Base-by-base conservation (phyloP, 1,140 invertebrate genomes). In the Dufourea novaeangliae region DNA sequence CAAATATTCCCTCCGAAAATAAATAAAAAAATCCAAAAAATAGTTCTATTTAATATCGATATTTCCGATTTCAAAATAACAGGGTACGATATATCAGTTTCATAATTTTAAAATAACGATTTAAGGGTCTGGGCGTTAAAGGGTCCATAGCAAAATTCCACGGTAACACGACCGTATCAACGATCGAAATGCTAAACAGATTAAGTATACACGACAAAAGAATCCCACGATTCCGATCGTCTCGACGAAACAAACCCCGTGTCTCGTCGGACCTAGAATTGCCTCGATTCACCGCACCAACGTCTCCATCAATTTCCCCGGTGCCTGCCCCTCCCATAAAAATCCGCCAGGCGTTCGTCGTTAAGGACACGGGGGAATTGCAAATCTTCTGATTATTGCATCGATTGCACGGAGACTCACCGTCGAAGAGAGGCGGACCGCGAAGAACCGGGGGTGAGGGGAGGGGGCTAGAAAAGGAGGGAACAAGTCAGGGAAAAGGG, bases 351-450 rank as follows among this genome's bases (percentile, higher is more conserved):
- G 50, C 62, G 46, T 59, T 27, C 32, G 54, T 59, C 34, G 27
- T 52, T 63, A 29, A 54, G 50, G 20, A 39, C 71, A 25, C n/a
- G 25, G 32, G 61, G 62, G 72, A 74, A 74, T 74, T 74, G 72
- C 62, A 74, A 74, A 74, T 74, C 72, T 44, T 27, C 37, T 27
- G 72, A 74, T 74, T 74, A 74, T 66, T 32, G 32, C 62, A 39
- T 67, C 61, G 72, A 39, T 63, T 50, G 46, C 46, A n/a, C 46
- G 46, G 46, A n/a, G n/a, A 50, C n/a, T 50, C 20, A 8, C 46
- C 46, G 6, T 7, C 20, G 46, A 4, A n/a, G n/a, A n/a, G 46
- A n/a, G 46, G 46, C 34, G 20, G 20, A 44, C 41, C 32, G 44
- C 39, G 63, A 10, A 8, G 17, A 32, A n/a, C 7, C 5, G 8